Percentiles rank a stretch among this genome's conserved stretches.
Conservation (phyloP, 2,888 invertebrate species). For the Agrotis puta region DNA sequence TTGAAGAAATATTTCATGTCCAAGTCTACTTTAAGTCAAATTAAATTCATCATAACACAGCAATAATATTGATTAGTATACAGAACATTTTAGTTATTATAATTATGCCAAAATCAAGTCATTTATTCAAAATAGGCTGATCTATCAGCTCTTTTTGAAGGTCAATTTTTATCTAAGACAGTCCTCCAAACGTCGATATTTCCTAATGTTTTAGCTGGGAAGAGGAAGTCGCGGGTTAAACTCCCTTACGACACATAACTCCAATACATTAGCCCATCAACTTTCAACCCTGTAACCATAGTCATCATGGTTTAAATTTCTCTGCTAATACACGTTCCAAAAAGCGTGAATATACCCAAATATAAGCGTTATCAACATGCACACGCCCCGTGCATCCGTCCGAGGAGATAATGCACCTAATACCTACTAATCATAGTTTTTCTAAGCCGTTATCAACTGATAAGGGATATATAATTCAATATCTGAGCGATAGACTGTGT, state of each 20-base stretch:
- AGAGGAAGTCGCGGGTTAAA: too few relatives aligned
- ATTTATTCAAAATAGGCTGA: too few relatives aligned
- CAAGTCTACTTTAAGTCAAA: background rate
- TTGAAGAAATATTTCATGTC: background rate
- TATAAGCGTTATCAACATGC: slow-evolving; percentile 52
- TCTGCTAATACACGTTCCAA: background rate
- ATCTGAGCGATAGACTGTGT: slow-evolving; percentile 32
- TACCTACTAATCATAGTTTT: slow-evolving; percentile 64
- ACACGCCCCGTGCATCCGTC: slow-evolving; percentile 54
- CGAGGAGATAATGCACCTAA: slow-evolving; percentile 64
- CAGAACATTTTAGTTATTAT: too few relatives aligned
- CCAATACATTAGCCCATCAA: too few relatives aligned
- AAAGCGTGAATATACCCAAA: slow-evolving; percentile 15
- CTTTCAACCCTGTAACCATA: background rate
- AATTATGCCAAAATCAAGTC: too few relatives aligned
- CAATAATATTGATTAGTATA: background rate
- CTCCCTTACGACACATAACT: too few relatives aligned
- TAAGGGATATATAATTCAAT: slow-evolving; percentile 52
- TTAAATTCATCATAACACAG: background rate
- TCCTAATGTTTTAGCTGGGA: too few relatives aligned
- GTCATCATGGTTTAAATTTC: background rate
- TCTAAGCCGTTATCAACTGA: slow-evolving; percentile 63
- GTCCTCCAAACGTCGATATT: too few relatives aligned
- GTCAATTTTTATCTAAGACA: too few relatives aligned
- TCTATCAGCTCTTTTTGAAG: too few relatives aligned